These are phyloP conservation scores for Buathra laborator DNA, from an alignment of 2,888 invertebrate species.

Conservation along the genomic window DNA sequence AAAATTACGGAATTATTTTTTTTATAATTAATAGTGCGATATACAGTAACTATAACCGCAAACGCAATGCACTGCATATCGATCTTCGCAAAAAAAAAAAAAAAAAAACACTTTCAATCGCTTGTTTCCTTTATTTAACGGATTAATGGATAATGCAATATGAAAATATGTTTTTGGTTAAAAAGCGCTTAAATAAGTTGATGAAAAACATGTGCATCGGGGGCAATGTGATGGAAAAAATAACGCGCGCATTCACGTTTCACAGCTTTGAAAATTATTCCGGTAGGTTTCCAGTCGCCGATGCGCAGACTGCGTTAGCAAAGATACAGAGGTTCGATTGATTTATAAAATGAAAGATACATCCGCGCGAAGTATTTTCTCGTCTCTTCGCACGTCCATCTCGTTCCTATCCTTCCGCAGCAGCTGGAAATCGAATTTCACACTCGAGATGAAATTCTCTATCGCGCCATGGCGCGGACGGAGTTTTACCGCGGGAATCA, in stretches of 20 bases:
- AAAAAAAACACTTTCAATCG: neutral
- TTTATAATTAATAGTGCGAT: too few relatives aligned
- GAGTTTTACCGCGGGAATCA: neutral
- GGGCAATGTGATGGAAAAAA: neutral
- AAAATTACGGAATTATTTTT: too few relatives aligned
- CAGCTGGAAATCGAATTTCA: conserved; percentile 61
- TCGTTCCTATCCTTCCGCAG: conserved; percentile 16
- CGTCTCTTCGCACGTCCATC: conserved; percentile 27
- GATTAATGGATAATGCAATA: neutral
- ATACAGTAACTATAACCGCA: too few relatives aligned
- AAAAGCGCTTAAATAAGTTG: neutral
- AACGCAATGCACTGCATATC: too few relatives aligned
- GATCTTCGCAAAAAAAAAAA: too few relatives aligned
- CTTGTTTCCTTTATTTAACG: neutral
- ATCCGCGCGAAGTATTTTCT: conserved; percentile 1
- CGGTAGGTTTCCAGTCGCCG: neutral
- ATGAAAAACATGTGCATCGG: neutral
- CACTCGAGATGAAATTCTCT: conserved; percentile 47
- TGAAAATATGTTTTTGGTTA: neutral
- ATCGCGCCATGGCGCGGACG: neutral
- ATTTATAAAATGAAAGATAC: neutral
- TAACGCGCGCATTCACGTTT: neutral
- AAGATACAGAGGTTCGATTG: neutral
- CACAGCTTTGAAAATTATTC: neutral
- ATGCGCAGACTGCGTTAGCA: neutral